phyloP scores from a whole-genome alignment of 1,140 invertebrate genomes.

The Gryllus bimaculatus region DNA sequence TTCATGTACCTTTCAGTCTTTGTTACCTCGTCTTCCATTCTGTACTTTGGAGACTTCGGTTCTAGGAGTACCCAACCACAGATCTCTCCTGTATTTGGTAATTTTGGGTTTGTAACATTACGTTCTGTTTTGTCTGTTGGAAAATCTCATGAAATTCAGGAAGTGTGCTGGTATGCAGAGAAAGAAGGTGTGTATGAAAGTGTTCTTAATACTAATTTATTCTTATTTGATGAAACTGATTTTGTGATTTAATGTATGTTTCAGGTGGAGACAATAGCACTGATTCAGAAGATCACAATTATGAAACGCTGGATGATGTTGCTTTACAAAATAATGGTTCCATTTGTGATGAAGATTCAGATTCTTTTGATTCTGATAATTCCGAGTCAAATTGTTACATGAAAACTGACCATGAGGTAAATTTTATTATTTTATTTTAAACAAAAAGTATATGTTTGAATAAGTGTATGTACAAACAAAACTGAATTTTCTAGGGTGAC shows the following conservation, averaged over 20 bases:
- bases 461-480: neutral
- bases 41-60: slow-evolving; percentile 12
- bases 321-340: neutral
- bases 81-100: neutral
- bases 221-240: neutral
- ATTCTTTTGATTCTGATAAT: slow-evolving; percentile 17
- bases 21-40: slow-evolving; percentile 18
- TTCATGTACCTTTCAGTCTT: slow-evolving; percentile 16
- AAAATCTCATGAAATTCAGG: slow-evolving; percentile 18
- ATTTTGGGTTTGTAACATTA: slow-evolving; percentile 14
- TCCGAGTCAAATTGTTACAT: neutral
- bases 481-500: neutral
- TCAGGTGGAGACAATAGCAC: slow-evolving; percentile 16
- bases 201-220: neutral
- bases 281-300: slow-evolving; percentile 18
- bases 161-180: slow-evolving; percentile 15
- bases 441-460: neutral
- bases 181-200: slow-evolving; percentile 17
- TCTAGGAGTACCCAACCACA: neutral
- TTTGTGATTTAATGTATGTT: slow-evolving; percentile 13
- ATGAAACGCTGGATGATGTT: slow-evolving; percentile 18
- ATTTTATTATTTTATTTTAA: neutral
- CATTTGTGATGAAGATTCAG: slow-evolving; percentile 13
- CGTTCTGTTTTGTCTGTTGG: slow-evolving; percentile 14
- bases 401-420: neutral